Percentiles rank a stretch among this genome's conserved stretches.
Evolutionary conservation across 1,140 invertebrate species (phyloP).

Genomic region (Drosophila albomicans): DNA sequence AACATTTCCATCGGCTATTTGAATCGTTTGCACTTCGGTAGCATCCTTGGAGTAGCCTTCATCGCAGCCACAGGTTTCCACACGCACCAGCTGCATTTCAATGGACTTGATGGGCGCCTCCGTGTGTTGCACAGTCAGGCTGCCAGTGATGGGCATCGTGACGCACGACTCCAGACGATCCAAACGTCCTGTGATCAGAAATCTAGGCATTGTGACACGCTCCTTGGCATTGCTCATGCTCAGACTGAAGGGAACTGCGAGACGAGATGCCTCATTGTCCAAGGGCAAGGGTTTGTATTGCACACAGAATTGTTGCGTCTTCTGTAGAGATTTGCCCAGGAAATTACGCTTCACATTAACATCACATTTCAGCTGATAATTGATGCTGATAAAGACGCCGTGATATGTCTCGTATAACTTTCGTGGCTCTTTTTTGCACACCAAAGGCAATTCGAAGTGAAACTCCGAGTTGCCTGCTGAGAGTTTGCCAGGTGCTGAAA

Average conservation of each 20-base stretch:
- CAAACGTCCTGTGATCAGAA: slow-evolving; percentile 92
- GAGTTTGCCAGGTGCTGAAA: slow-evolving; percentile 93
- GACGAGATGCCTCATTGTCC: slow-evolving; percentile 32
- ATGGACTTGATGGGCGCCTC: slow-evolving; percentile 95
- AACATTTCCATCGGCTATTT: slow-evolving; percentile 97
- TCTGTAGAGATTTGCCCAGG: slow-evolving; percentile 94
- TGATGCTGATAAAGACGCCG: slow-evolving; percentile 98
- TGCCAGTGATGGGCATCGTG: slow-evolving; percentile 94
- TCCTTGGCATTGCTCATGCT: slow-evolving; percentile 87
- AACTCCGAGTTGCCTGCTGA: slow-evolving; percentile 95
- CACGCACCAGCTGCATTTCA: slow-evolving; percentile 96
- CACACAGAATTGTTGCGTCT: slow-evolving; percentile 95
- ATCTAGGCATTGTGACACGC: slow-evolving; percentile 90
- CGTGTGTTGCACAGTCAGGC: slow-evolving; percentile 91
- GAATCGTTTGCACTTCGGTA: slow-evolving; percentile 99
- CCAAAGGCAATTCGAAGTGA: slow-evolving; percentile 96
- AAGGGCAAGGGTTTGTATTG: slow-evolving; percentile 89
- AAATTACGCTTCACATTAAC: slow-evolving; percentile 94
- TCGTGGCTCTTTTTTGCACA: slow-evolving; percentile 87
- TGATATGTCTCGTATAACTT: slow-evolving; percentile 97
- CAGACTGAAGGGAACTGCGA: slow-evolving; percentile 90
- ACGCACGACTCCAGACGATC: slow-evolving; percentile 93
- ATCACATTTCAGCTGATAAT: slow-evolving; percentile 94
- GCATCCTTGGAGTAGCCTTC: slow-evolving; percentile 98
- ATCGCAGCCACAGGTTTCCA: slow-evolving; percentile 97